phyloP scores from a whole-genome alignment of 2,797 vertebrate genomes.

The Pteropus rufus region DNA sequence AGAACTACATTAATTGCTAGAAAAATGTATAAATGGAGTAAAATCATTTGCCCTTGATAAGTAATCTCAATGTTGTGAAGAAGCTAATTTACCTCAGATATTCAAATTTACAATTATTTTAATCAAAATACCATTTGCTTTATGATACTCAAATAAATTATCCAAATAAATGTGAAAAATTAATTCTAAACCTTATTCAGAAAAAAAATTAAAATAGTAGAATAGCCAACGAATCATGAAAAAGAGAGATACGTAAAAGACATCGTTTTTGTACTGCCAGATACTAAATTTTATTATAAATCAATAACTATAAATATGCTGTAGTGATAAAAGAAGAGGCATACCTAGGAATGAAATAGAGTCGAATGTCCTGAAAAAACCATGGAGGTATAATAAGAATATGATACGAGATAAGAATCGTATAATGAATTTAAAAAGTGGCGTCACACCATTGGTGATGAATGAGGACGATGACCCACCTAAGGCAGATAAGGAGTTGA shows the following conservation, averaged over 20 bases:
- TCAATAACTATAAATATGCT: background rate
- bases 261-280: background rate
- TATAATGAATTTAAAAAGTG: background rate
- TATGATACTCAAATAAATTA: background rate
- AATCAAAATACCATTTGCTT: background rate
- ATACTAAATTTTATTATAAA: background rate
- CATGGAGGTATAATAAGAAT: background rate
- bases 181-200: background rate
- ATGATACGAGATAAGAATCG: background rate
- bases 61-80: background rate
- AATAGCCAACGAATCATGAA: background rate
- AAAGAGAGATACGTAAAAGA: background rate
- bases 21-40: background rate
- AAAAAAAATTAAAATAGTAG: background rate
- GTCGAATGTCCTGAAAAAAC: too few species aligned
- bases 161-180: slow-evolving; percentile 25
- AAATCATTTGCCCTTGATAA: background rate
- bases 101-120: background rate
- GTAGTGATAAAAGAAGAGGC: background rate
- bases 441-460: background rate
- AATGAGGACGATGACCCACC: background rate
- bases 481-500: background rate
- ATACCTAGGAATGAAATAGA: background rate
- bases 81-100: background rate
- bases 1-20: background rate